Evolutionary conservation across 1,140 invertebrate species (phyloP).

Genomic region (Brachionus asplanchnoidis): DNA sequence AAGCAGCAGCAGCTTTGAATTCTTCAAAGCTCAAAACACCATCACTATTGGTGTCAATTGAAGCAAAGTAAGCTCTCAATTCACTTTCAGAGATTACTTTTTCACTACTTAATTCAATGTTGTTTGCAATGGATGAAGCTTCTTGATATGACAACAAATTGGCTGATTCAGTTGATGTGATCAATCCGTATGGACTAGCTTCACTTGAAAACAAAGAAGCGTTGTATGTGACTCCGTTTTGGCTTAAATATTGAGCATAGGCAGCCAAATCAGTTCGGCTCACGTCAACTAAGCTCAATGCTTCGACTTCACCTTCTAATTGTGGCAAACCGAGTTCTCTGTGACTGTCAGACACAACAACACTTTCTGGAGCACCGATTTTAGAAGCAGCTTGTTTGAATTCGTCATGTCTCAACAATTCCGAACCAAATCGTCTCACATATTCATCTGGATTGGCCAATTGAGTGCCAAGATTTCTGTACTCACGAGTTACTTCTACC

Average conservation of each 20-base stretch:
- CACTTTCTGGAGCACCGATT: conserved; percentile 5
- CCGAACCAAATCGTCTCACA: neutral
- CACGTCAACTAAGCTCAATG: conserved; percentile 7
- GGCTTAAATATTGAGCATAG: neutral
- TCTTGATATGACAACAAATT: neutral
- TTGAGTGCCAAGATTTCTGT: conserved; percentile 31
- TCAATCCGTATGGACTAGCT: conserved; percentile 12
- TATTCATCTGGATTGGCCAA: conserved; percentile 32
- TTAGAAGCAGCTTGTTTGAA: neutral
- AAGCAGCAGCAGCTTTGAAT: neutral
- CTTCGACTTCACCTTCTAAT: conserved; percentile 13
- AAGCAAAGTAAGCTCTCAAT: conserved; percentile 33
- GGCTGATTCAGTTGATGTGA: neutral
- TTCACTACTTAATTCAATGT: neutral
- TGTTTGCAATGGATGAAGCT: neutral
- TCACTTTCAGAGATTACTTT: neutral
- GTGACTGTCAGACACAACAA: neutral
- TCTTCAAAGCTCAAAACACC: conserved; percentile 2
- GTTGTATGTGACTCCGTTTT: neutral
- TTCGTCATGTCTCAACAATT: conserved; percentile 25
- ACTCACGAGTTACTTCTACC: conserved; percentile 22
- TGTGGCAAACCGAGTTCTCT: conserved; percentile 3
- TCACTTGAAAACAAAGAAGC: conserved; percentile 24
- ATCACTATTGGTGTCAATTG: conserved; percentile 15
- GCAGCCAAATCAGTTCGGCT: neutral